Percentiles rank a stretch among this genome's conserved stretches.
These are phyloP conservation scores for Myrmecobius fasciatus DNA, from an alignment of 2,113 vertebrate species.

Conservation along the genomic window DNA sequence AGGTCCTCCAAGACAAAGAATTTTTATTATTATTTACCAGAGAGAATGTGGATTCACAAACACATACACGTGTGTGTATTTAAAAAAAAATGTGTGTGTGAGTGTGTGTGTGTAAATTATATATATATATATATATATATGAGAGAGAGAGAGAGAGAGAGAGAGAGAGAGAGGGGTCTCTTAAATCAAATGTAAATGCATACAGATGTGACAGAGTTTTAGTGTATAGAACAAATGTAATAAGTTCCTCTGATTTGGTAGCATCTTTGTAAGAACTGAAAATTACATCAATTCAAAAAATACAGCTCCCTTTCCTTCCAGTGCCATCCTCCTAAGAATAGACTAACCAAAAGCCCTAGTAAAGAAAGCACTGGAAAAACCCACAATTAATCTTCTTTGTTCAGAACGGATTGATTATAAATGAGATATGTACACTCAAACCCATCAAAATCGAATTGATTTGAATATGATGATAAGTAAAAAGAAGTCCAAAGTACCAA, in stretches of 20 bases:
- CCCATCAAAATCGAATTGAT: background rate
- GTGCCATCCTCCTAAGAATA: background rate
- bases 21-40: background rate
- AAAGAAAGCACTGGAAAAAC: background rate
- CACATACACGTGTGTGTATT: no score
- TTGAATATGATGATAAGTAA: background rate
- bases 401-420: background rate
- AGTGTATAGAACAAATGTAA: background rate
- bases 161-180: no score
- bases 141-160: no score
- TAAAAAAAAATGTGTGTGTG: no score
- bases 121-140: no score
- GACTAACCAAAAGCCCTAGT: background rate
- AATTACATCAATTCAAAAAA: background rate
- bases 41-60: background rate
- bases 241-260: background rate
- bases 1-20: background rate
- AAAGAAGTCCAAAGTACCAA: background rate
- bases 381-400: background rate
- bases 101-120: no score
- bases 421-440: background rate
- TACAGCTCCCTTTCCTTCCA: background rate
- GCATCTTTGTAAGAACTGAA: background rate
- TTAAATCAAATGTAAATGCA: background rate
- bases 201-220: background rate